These are phyloP conservation scores for Hypomecis atomaria DNA, from an alignment of 2,888 invertebrate genomes.

Conservation along the genomic window DNA sequence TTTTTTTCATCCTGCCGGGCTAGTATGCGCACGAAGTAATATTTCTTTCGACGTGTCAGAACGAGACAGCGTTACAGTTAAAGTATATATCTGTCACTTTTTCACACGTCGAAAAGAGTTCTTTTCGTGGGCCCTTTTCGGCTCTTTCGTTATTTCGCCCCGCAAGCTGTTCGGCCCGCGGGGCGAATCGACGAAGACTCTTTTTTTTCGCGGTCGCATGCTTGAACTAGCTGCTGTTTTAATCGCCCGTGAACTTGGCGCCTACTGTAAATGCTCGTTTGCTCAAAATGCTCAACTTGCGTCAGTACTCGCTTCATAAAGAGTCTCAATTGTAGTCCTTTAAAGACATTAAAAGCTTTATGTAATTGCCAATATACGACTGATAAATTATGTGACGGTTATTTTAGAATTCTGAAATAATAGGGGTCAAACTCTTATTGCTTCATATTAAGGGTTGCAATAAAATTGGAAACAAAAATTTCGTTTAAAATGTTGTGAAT, in stretches of 20 bases:
- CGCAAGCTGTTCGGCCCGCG: too few species aligned
- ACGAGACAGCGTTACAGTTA: too few species aligned
- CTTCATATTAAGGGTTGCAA: not conserved
- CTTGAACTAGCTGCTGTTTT: too few species aligned
- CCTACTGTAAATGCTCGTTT: slow-evolving; percentile 2
- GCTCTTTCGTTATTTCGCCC: too few species aligned
- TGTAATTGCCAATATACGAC: slow-evolving; percentile 21
- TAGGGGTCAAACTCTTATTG: not conserved
- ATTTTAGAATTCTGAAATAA: slow-evolving; percentile 1
- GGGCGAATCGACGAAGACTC: too few species aligned
- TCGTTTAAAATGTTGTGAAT: not conserved
- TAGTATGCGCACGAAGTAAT: too few species aligned
- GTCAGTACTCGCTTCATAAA: slow-evolving; percentile 11
- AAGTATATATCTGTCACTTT: too few species aligned
- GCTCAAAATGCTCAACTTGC: not conserved
- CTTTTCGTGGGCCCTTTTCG: too few species aligned
- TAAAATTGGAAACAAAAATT: not conserved
- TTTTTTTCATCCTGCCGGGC: too few species aligned
- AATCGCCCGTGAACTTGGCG: not conserved
- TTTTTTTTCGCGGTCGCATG: too few species aligned
- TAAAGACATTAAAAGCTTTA: slow-evolving; percentile 11
- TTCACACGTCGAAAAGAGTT: too few species aligned
- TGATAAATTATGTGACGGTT: slow-evolving; percentile 11
- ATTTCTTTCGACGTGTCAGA: too few species aligned
- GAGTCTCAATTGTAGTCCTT: slow-evolving; percentile 9